A percentile compares a stretch with the other conserved stretches of the same genome.
Evolutionary conservation across 2,113 vertebrate genomes (phyloP).

Genomic region (Petrocephalus zakoni): DNA sequence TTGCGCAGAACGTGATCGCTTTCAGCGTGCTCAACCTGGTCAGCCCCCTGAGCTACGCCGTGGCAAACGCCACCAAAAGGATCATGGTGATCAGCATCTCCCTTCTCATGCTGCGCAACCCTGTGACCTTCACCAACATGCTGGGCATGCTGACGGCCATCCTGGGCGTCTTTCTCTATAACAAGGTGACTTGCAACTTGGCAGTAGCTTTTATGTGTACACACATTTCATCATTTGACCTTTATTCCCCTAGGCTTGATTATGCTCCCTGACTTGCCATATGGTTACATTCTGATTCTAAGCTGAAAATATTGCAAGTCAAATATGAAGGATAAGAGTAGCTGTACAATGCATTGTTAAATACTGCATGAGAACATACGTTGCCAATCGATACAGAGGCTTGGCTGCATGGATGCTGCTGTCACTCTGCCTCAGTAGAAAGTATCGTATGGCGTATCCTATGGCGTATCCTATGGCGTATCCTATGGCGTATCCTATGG

Average conservation of each 20-base stretch:
- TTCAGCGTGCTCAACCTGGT: slow-evolving; percentile 93
- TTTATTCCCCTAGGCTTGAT: background rate
- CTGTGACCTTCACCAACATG: slow-evolving; percentile 80
- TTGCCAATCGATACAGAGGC: background rate
- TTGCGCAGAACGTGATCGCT: slow-evolving; percentile 95
- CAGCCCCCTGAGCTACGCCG: slow-evolving; percentile 92
- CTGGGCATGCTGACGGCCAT: slow-evolving; percentile 96
- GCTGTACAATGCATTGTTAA: background rate
- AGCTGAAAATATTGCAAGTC: background rate
- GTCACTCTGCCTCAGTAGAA: background rate
- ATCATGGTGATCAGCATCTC: slow-evolving; percentile 98
- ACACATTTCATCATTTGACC: background rate
- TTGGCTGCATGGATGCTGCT: background rate
- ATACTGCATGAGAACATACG: background rate
- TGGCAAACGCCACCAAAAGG: slow-evolving; percentile 93
- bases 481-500: too few species aligned
- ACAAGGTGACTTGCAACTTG: slow-evolving; percentile 68
- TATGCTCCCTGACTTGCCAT: background rate
- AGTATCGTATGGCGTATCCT: background rate
- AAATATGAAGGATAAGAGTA: background rate
- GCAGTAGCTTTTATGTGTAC: background rate
- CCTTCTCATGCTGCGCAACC: slow-evolving; percentile 89
- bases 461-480: too few species aligned
- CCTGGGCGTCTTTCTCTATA: slow-evolving; percentile 90
- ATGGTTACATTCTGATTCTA: background rate